phyloP scores from a whole-genome alignment of 2,113 vertebrate species.

The Pygoscelis adeliae region DNA sequence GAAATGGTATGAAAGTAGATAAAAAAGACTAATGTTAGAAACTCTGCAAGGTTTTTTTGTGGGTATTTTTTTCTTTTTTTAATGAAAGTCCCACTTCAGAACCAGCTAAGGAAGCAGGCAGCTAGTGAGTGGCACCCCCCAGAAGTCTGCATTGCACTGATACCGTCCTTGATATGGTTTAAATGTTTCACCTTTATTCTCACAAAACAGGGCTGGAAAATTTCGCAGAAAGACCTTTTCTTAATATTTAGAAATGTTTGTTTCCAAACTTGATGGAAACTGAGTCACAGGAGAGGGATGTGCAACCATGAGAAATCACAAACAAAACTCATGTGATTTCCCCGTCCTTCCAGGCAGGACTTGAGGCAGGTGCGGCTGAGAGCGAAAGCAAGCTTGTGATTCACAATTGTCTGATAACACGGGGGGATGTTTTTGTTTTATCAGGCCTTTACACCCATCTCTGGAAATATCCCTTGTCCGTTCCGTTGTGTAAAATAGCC shows the following conservation, averaged over 20 bases:
- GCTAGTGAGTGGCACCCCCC: neutral
- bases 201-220: neutral
- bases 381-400: neutral
- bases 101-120: neutral
- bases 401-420: neutral
- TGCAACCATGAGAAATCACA: neutral
- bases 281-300: neutral
- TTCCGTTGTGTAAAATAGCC: neutral
- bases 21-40: neutral
- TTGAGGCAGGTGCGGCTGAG: neutral
- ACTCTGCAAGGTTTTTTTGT: neutral
- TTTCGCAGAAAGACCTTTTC: neutral
- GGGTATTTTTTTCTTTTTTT: accelerated
- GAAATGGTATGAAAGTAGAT: neutral
- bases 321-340: neutral
- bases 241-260: neutral
- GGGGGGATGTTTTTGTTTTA: neutral
- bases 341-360: neutral
- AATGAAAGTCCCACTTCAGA: neutral
- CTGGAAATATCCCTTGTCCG: neutral
- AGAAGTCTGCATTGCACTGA: neutral
- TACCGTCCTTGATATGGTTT: neutral
- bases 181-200: neutral
- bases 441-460: neutral
- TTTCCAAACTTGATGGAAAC: neutral